These are phyloP conservation scores for Lepidocyrtoides sp. DNA, from an alignment of 2,888 invertebrate genomes.

Conservation along the genomic window DNA sequence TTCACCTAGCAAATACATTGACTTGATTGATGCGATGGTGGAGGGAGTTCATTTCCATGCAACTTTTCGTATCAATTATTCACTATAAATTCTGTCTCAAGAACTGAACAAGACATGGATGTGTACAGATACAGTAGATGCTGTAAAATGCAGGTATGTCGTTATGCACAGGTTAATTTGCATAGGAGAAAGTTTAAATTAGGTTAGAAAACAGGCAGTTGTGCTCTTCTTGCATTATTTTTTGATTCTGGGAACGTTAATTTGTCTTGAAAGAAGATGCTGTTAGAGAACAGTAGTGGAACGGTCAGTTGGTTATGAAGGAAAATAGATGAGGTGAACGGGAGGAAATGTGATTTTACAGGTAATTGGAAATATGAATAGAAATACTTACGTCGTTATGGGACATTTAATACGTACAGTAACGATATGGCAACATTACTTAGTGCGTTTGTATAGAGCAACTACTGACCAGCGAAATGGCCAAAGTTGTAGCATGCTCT, in stretches of 20 bases:
- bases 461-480: too few species aligned
- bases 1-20: slow-evolving; percentile 4
- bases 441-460: too few species aligned
- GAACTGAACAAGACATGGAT: neutral
- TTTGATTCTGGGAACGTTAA: too few species aligned
- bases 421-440: too few species aligned
- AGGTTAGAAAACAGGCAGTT: neutral
- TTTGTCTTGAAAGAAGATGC: too few species aligned
- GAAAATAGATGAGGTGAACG: neutral
- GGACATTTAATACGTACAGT: too few species aligned
- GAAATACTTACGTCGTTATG: neutral
- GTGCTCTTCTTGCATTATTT: neutral
- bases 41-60: neutral
- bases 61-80: neutral
- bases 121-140: neutral
- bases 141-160: slow-evolving; percentile 17
- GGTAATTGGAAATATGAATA: neutral
- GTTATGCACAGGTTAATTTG: slow-evolving; percentile 49
- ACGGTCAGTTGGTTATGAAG: neutral
- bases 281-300: neutral
- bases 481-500: too few species aligned
- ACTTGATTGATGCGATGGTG: neutral
- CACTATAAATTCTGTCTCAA: neutral
- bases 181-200: neutral
- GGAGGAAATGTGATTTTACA: neutral